phyloP scores from a whole-genome alignment of 2,888 invertebrate species.

The Pilophorus perplexus region DNA sequence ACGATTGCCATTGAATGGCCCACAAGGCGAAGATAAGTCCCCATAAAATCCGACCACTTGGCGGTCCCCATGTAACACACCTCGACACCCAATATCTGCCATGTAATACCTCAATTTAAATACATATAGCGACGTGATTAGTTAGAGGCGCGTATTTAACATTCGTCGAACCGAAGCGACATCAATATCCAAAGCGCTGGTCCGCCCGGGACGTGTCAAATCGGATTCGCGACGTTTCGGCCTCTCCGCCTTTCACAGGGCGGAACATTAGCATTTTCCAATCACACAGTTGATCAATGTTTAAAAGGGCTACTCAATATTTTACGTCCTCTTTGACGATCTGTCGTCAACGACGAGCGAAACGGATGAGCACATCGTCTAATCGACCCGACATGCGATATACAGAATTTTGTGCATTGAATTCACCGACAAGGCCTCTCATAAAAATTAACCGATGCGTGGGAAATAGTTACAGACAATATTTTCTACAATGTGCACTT shows the following conservation, averaged over 20 bases:
- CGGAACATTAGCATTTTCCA: slow-evolving; percentile 26
- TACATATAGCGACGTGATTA: slow-evolving; percentile 26
- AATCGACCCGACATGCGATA: no score
- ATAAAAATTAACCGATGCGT: no score
- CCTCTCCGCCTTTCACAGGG: slow-evolving; percentile 18
- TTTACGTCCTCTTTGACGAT: slow-evolving; percentile 24
- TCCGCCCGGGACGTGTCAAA: slow-evolving; percentile 14
- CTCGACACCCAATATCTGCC: no score
- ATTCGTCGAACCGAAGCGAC: slow-evolving; percentile 13
- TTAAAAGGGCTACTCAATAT: slow-evolving; percentile 20
- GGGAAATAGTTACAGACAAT: no score
- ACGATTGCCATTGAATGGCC: no score
- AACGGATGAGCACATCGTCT: no score
- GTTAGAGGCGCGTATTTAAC: slow-evolving; percentile 6
- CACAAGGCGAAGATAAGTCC: no score
- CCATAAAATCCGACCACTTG: no score
- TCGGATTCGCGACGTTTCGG: slow-evolving; percentile 21
- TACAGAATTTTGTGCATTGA: no score
- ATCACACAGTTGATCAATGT: slow-evolving; percentile 26
- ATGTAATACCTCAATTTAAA: slow-evolving; percentile 29
- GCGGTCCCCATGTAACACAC: no score
- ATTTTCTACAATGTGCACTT: no score
- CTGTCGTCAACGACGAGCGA: slow-evolving; percentile 9
- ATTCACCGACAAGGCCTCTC: no score
- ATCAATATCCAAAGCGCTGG: neutral